These are phyloP conservation scores for Smittia sp. DNA, from an alignment of 2,888 invertebrate genomes.

Conservation along the genomic window DNA sequence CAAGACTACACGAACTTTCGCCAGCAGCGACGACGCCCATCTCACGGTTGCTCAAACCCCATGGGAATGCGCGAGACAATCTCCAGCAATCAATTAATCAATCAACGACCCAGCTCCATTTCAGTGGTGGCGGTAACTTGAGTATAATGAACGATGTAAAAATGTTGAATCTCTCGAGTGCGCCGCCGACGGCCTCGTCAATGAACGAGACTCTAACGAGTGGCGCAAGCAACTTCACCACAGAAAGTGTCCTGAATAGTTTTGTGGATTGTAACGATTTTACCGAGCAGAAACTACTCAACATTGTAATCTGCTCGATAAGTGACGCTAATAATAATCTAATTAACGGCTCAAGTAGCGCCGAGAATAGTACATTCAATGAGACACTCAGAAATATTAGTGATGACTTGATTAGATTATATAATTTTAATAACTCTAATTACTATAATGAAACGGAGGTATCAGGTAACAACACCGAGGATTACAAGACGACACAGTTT, in stretches of 20 bases:
- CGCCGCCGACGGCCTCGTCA: neutral
- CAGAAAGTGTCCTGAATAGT: slow-evolving; percentile 17
- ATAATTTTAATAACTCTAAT: slow-evolving; percentile 27
- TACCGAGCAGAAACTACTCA: slow-evolving; percentile 36
- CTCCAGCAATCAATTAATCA: slow-evolving; percentile 35
- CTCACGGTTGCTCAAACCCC: neutral
- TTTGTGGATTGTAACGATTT: slow-evolving; percentile 40
- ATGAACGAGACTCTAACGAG: neutral
- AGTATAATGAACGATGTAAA: slow-evolving; percentile 1
- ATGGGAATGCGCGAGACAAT: slow-evolving; percentile 15
- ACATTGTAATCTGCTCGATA: slow-evolving; percentile 33
- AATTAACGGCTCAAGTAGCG: slow-evolving; percentile 24
- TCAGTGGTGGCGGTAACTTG: neutral
- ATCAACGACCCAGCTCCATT: neutral
- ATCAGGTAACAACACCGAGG: slow-evolving; percentile 32
- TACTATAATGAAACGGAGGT: slow-evolving; percentile 28
- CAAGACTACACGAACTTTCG: neutral
- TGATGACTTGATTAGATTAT: slow-evolving; percentile 36
- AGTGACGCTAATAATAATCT: slow-evolving; percentile 38
- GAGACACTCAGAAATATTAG: slow-evolving; percentile 37
- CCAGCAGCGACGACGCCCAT: slow-evolving; percentile 18
- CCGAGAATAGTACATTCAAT: slow-evolving; percentile 34
- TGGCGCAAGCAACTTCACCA: neutral
- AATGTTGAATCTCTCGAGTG: neutral
- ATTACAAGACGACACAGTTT: slow-evolving; percentile 37